phyloP scores from a whole-genome alignment of 2,113 vertebrate species.

The Plecotus auritus region DNA sequence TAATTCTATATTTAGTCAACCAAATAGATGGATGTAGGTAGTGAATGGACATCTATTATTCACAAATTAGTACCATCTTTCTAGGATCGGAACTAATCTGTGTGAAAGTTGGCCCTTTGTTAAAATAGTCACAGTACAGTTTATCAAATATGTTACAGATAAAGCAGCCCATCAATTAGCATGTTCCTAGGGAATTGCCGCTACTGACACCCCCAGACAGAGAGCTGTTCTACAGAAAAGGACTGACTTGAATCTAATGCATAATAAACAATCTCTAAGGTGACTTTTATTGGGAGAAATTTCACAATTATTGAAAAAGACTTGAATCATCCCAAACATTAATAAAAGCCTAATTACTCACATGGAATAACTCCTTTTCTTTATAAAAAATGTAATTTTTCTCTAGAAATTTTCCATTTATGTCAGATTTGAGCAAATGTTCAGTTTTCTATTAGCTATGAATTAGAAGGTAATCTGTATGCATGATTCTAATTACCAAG shows the following conservation, averaged over 20 bases:
- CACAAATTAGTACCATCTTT: neutral
- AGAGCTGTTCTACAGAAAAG: neutral
- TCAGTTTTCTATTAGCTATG: neutral
- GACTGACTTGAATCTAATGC: neutral
- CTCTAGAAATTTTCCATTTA: constrained; percentile 23
- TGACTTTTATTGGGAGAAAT: neutral
- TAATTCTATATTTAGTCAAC: neutral
- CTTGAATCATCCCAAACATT: constrained; percentile 22
- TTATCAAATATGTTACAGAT: neutral
- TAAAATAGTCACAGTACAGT: neutral
- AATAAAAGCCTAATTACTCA: neutral
- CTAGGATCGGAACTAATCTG: neutral
- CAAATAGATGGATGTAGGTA: neutral
- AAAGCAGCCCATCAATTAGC: neutral
- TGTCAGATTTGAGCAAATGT: neutral
- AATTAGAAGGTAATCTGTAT: constrained; percentile 6
- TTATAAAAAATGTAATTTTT: constrained; percentile 41
- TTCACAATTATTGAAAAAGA: constrained; percentile 13
- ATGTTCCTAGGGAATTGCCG: neutral
- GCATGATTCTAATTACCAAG: neutral
- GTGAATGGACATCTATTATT: neutral
- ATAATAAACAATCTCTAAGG: neutral
- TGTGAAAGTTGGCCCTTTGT: neutral
- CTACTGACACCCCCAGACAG: neutral
- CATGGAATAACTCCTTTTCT: neutral